phyloP scores from a whole-genome alignment of 2,888 invertebrate species.

The Euplexia lucipara region DNA sequence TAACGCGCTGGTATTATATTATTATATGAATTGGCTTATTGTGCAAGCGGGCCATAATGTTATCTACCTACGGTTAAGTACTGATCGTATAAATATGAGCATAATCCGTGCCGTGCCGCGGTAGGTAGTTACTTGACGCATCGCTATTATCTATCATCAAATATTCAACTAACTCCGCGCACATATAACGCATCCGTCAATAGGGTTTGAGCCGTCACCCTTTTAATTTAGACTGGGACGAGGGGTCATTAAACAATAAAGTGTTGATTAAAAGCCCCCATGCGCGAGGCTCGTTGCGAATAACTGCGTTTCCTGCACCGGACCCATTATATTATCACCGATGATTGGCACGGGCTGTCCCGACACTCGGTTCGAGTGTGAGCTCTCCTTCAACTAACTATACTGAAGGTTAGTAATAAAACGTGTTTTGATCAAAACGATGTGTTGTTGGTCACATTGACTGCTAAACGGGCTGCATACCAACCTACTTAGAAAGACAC shows the following conservation, averaged over 20 bases:
- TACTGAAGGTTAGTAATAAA: slow-evolving; percentile 54
- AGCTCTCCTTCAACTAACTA: slow-evolving; percentile 59
- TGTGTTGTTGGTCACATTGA: neutral
- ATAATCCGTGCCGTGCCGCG: neutral
- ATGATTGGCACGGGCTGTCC: slow-evolving; percentile 86
- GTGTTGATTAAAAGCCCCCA: slow-evolving; percentile 91
- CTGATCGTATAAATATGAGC: neutral
- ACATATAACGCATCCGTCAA: slow-evolving; percentile 88
- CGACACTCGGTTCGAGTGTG: slow-evolving; percentile 70
- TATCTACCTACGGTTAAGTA: no score
- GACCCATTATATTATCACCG: slow-evolving; percentile 89
- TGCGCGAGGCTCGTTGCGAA: slow-evolving; percentile 86
- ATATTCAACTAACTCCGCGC: slow-evolving; percentile 85
- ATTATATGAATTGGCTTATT: no score
- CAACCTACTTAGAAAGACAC: neutral
- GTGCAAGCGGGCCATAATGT: no score
- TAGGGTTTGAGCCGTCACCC: slow-evolving; percentile 90
- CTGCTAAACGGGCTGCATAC: neutral
- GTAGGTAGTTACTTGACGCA: slow-evolving; percentile 13
- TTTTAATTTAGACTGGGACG: slow-evolving; percentile 90
- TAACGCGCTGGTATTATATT: no score
- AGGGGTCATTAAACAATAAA: slow-evolving; percentile 91
- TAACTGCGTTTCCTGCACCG: slow-evolving; percentile 88
- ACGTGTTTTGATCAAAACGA: slow-evolving; percentile 28
- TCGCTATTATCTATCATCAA: slow-evolving; percentile 84